Base-by-base conservation (phyloP, 23 tunicate genomes). In the Phallusia fumigata region DNA sequence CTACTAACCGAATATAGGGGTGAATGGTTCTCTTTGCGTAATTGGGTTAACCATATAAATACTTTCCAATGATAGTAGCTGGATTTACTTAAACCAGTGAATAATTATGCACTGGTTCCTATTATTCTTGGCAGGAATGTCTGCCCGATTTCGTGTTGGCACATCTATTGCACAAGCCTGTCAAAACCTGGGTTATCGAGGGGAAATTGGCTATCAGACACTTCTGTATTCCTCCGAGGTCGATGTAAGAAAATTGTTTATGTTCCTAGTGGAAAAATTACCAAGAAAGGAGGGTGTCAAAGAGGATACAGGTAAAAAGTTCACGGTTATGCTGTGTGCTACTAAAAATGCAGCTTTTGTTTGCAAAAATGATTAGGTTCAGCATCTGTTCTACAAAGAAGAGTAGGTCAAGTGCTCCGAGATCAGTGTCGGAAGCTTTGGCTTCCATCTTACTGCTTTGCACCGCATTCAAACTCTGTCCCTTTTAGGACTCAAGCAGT, bases 141-240 rank as follows among this genome's bases (percentile, higher is more conserved):
- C 98, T 1, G 98, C 98, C 1, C 77, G 98, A 35, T 94, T 94
- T 83, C 90, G 98, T 0, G 90, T 86, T 64, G 98, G 98, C 19
- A 85, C 94, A 32, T 64, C 98, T 22, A 52, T 94, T 31, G 98
- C 98, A 16, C 93, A 89, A 65, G 94, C 94, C 13, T 94, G 98
- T 35, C 88, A 94, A 64, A 35, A 77, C 0, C 81, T 64, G 31
- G 98, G 98, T 30, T 94, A 89, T 65, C 75, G 88, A 19, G 94
- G 88, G 11, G 88, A 83, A 36, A 83, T 94, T 36, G 98, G 98
- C 15, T 94, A 94, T 74, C 94, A 94, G 79, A 94, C 98, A 12
- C 89, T 94, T 74, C 79, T 94, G 64, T 94, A 94, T 74, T 87
- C 93, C 28, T 77, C 88, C 18, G 94, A 94, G 74, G 53, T 53